Evolutionary conservation across 2,113 vertebrate genomes (phyloP), one percentile per base, ranked within the genome.

Genomic region (Xyliphius kryptos): DNA sequence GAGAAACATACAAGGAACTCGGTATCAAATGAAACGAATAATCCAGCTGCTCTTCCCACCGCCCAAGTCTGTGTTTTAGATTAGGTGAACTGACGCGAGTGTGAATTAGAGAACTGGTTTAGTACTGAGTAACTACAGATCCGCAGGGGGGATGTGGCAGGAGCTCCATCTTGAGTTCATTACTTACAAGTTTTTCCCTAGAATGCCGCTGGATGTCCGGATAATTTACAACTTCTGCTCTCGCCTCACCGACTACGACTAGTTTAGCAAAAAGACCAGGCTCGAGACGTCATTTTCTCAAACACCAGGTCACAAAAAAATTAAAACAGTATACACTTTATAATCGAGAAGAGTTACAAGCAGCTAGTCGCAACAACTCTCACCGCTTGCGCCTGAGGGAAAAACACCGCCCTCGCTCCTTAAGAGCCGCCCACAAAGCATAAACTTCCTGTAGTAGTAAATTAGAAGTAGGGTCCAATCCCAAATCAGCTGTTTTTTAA

Each of bases 151-250:
- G 26, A 47, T 48, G 43, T 12, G 40, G 15, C 7, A 14, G 9
- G 51, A 1, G 50, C 6, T 63, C 51, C 43, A 48, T 56, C 21
- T 14, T 48, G 41, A 9, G 3, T 37, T 56, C 52, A 38, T 54
- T 19, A 26, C 26, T n/a, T n/a, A n/a, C n/a, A 64, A 65, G n/a
- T 55, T 44, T 53, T 43, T 43, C 9, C 54, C 54, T 16, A 36
- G 1, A 53, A 53, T 53, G 15, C 3, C 15, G 53, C 36, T 21
- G 38, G 13, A 43, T 16, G 1, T 20, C 55, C 10, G 55, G 32
- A 41, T 19, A 5, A 22, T 40, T 56, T 1, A 13, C 38, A 37
- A 9, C 17, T 57, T n/a, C 17, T 22, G 3, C 38, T 57, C 37
- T 16, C 26, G 4, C 26, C 6, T 7, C 19, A 21, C 17, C 38